Evolutionary conservation across 1,140 invertebrate genomes (phyloP), one percentile per base, ranked within the genome.

Genomic region (Ptiloglossa arizonensis): DNA sequence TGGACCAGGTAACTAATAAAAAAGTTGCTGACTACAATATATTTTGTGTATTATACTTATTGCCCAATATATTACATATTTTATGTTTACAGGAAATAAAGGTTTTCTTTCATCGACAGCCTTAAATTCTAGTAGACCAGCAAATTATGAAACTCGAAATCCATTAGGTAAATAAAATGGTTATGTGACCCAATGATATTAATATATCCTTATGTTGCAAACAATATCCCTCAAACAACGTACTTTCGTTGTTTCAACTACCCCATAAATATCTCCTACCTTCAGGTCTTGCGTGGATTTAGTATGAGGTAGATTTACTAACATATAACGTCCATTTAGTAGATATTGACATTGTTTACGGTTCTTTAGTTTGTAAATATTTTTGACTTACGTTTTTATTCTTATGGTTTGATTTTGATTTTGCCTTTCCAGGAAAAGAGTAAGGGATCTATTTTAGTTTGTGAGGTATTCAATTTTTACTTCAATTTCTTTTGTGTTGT

Each of bases 241-340:
- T 76, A 67, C 59, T 80, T 64, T 85, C 57, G 72, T 86, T 69
- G 80, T 74, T 86, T 80, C 74, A 86, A 85, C 76, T 86, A 59
- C 76, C 81, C 86, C 78, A 86, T 89, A 86, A 86, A 87, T 79
- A 87, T 90, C 62, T 89, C 87, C 86, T 89, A 86, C 86, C 82
- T 87, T 89, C 81, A 91, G 90, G 89, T 91, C 89, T 91, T 89
- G 89, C 90, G 86, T 90, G 90, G 89, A 90, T 91, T 79, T 90
- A 90, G 85, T 88, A 84, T 83, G 85, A 89, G 89, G 88, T 90
- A 90, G 89, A 90, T 82, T 85, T 86, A 86, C 67, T 89, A 89
- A 87, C 75, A 83, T 86, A 80, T 85, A 86, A 78, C 83, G 74
- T 50, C 82, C 73, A 81, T 79, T 81, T 56, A 46, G 35, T 78